Evolutionary conservation across 2,113 vertebrate genomes (phyloP).

Genomic region (Leptobrachium leishanense): DNA sequence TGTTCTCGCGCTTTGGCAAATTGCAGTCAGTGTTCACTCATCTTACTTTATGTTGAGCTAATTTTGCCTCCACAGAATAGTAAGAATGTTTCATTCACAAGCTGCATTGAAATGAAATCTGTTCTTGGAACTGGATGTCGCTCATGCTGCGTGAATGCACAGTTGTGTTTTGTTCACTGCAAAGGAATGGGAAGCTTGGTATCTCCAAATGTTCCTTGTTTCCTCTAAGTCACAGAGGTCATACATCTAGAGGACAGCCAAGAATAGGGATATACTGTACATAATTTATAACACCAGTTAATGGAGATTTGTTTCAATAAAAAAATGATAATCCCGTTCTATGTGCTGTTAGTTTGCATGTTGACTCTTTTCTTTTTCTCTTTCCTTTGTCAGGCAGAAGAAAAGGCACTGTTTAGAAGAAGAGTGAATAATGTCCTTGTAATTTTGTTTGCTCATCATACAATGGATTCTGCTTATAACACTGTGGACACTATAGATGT

Average conservation of each 20-base stretch:
- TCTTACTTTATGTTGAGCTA: background rate
- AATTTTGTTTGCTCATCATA: conserved; percentile 1
- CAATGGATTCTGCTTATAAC: conserved; percentile 20
- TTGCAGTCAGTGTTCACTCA: too few relatives aligned
- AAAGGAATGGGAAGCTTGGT: background rate
- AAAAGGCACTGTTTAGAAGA: background rate
- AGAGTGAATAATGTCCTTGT: background rate
- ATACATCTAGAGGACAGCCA: background rate
- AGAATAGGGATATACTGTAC: background rate
- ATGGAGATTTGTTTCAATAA: background rate
- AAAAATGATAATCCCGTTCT: background rate
- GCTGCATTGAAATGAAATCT: background rate
- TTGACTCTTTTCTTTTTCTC: too few relatives aligned
- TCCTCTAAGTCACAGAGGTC: background rate
- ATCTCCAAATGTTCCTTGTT: background rate
- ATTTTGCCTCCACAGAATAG: conserved; percentile 13
- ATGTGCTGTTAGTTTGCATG: too few relatives aligned
- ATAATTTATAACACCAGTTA: background rate
- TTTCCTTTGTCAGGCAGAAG: background rate
- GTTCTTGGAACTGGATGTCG: background rate
- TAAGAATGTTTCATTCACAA: conserved; percentile 13
- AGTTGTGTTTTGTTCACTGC: conserved; percentile 23
- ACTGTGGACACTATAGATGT: background rate
- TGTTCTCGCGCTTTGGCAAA: too few relatives aligned
- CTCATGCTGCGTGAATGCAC: background rate